Evolutionary conservation across 2,113 vertebrate species (phyloP), one percentile per base, ranked within the genome.

Genomic region (Callipepla squamata): DNA sequence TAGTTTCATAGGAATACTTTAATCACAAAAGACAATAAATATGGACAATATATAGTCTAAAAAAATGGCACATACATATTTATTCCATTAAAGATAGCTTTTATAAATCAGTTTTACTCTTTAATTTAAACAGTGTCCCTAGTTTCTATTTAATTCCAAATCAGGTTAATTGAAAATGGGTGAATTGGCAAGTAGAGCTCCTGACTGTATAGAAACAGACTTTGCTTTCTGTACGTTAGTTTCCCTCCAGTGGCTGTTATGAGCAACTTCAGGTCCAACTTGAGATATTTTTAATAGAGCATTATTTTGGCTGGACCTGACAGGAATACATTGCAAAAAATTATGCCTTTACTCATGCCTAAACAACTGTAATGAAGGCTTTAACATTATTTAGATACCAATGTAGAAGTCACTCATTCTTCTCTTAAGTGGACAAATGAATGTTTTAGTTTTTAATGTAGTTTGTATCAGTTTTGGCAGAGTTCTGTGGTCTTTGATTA

Each of bases 241-340:
- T 94, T 94, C 94, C 93, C 76, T 92, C 89, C 75, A 92, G 94
- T 90, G 89, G 76, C 58, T n/a, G 20, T 90, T 78, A 32, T 13
- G 1, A 72, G 76, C 55, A 94, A 80, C 67, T 91, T 93, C 85
- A 74, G 28, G 44, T 83, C 25, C 55, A 75, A 0, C 14, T 38
- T 70, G 34, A 69, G 34, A 72, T 5, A 55, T 12, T 30, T 68
- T 85, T 63, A 63, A 59, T 8, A 66, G 22, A 38, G 13, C 11
- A 22, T 58, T 76, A 58, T 38, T 85, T 86, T 51, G 32, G 2
- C 3, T 73, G 45, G 8, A 44, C 58, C 20, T 72, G 61, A 59
- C 20, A 25, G 32, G 21, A 77, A 55, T 30, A 45, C 18, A 4
- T 13, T 76, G 75, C 63, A 69, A 87, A 51, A 66, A 50, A 7